phyloP scores from a whole-genome alignment of 37 sponge, comb jelly and placozoan species.

The Lycopodina hypogea region DNA sequence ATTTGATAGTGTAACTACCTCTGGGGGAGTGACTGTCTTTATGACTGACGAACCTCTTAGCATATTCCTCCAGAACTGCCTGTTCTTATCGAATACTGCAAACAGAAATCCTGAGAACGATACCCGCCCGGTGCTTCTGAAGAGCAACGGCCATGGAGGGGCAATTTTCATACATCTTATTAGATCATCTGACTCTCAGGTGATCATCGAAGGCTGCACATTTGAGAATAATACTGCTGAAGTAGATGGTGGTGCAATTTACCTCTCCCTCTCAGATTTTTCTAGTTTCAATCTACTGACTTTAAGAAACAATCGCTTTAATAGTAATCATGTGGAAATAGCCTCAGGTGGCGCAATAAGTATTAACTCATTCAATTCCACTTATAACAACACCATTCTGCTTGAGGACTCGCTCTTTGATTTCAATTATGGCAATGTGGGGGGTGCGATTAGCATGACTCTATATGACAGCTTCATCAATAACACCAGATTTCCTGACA shows the following conservation, averaged over 20 bases:
- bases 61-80: constrained; percentile 43
- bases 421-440: constrained; percentile 61
- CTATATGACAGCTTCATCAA: constrained; percentile 58
- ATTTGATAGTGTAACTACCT: constrained; percentile 26
- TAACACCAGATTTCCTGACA: constrained; percentile 29
- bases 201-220: constrained; percentile 23
- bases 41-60: not conserved
- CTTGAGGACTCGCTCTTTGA: constrained; percentile 38
- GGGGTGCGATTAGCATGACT: constrained; percentile 71
- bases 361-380: constrained; percentile 56
- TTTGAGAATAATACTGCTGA: constrained; percentile 60
- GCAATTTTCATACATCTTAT: constrained; percentile 43
- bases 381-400: constrained; percentile 45
- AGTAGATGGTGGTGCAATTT: constrained; percentile 70
- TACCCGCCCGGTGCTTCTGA: constrained; percentile 57
- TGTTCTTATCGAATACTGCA: constrained; percentile 41
- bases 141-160: constrained; percentile 72
- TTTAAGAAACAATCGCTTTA: constrained; percentile 29
- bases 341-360: constrained; percentile 74
- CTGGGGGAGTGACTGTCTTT: constrained; percentile 65
- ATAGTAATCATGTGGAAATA: constrained; percentile 29
- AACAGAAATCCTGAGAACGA: constrained; percentile 33
- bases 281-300: constrained; percentile 10
- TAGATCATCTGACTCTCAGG: not conserved
- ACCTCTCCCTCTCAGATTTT: constrained; percentile 47